Evolutionary conservation across 2,113 vertebrate species (phyloP).

Genomic region (Cichladusa arquata): DNA sequence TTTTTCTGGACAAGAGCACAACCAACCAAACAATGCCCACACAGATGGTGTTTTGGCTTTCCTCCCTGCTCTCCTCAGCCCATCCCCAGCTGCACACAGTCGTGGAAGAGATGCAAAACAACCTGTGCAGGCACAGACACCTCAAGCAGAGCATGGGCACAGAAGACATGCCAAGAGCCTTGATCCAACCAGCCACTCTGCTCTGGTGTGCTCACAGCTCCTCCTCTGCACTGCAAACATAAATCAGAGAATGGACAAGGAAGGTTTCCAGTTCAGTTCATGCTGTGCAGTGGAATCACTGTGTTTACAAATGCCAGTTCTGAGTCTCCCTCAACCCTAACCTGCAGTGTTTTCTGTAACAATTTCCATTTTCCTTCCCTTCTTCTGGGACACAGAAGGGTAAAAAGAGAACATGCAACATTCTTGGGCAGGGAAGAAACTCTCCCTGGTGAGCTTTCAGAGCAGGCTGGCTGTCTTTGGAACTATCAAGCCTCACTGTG

Average conservation of each 20-base stretch:
- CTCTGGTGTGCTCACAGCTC: not conserved
- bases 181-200: not conserved
- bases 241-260: not conserved
- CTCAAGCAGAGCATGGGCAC: rapidly evolving
- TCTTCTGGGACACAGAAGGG: not conserved
- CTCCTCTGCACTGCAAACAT: not conserved
- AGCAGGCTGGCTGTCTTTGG: not conserved
- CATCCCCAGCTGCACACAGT: not conserved
- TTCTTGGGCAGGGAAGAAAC: not conserved
- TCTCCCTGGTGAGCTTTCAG: not conserved
- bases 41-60: not conserved
- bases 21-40: not conserved
- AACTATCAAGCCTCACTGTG: not conserved
- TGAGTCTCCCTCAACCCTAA: not conserved
- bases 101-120: not conserved
- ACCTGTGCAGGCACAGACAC: not conserved
- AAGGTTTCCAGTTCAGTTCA: not conserved
- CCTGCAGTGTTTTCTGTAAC: not conserved
- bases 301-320: not conserved
- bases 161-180: not conserved
- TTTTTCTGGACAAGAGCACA: not conserved
- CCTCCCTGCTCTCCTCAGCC: not conserved
- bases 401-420: not conserved
- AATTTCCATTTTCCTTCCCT: not conserved
- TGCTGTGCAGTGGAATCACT: not conserved